These are phyloP conservation scores for Bombylius major DNA, from an alignment of 2,888 invertebrate species.

Conservation along the genomic window DNA sequence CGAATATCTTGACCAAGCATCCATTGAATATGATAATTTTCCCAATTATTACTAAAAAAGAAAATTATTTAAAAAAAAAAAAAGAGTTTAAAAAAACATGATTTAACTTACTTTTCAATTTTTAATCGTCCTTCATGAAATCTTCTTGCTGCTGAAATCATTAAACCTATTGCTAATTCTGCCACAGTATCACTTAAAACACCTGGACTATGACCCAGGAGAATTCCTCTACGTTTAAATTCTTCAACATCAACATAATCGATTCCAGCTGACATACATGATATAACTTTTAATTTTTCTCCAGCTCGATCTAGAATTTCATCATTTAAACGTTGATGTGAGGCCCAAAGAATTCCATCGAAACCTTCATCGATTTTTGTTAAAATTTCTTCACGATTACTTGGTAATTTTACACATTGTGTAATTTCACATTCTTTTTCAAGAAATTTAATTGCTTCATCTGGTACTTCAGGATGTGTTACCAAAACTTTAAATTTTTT, in stretches of 20 bases:
- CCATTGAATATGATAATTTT: slow-evolving; percentile 57
- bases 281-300: slow-evolving; percentile 57
- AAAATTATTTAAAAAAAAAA: background rate
- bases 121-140: slow-evolving; percentile 60
- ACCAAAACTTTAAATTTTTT: slow-evolving; percentile 48
- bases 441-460: slow-evolving; percentile 50
- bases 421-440: slow-evolving; percentile 36
- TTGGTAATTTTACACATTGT: slow-evolving; percentile 24
- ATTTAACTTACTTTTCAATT: slow-evolving; percentile 38
- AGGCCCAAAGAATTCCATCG: slow-evolving; percentile 31
- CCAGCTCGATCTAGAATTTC: slow-evolving; percentile 37
- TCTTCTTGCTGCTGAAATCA: slow-evolving; percentile 63
- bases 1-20: slow-evolving; percentile 65
- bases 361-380: slow-evolving; percentile 27
- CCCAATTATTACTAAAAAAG: slow-evolving; percentile 47
- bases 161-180: slow-evolving; percentile 64
- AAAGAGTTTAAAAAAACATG: too few relatives aligned
- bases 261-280: slow-evolving; percentile 76
- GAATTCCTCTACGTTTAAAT: slow-evolving; percentile 55
- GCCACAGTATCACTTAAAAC: slow-evolving; percentile 68
- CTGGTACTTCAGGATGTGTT: slow-evolving; percentile 55
- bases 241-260: slow-evolving; percentile 69
- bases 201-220: slow-evolving; percentile 67
- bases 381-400: slow-evolving; percentile 26
- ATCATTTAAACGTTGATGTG: slow-evolving; percentile 25